These are phyloP conservation scores for Onychostruthus taczanowskii DNA, from an alignment of 2,113 vertebrate species.

Conservation along the genomic window DNA sequence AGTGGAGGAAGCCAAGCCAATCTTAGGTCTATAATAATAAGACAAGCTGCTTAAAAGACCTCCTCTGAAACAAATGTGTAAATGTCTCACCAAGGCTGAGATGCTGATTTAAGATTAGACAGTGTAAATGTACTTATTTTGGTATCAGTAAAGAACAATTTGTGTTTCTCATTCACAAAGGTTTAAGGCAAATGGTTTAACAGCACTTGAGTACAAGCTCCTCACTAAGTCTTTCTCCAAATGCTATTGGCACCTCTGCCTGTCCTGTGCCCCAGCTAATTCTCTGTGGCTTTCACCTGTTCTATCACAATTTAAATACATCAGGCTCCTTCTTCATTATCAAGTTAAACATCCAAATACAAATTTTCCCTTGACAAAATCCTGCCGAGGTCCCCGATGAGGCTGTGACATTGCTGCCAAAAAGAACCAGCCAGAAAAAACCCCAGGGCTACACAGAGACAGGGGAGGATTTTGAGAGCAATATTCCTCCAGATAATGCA, in stretches of 20 bases:
- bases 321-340: neutral
- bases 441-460: neutral
- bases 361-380: neutral
- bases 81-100: neutral
- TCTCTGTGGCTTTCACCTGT: neutral
- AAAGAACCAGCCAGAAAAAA: neutral
- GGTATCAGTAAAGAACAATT: neutral
- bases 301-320: neutral
- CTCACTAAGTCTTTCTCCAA: neutral
- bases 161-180: neutral
- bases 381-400: fast-evolving
- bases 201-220: neutral
- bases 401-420: neutral
- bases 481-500: neutral
- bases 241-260: neutral
- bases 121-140: slow-evolving; percentile 20
- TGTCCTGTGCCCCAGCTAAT: neutral
- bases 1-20: slow-evolving; percentile 1
- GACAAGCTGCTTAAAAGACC: slow-evolving; percentile 1
- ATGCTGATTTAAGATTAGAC: slow-evolving; percentile 1
- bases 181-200: neutral
- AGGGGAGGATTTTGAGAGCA: neutral
- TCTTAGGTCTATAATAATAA: slow-evolving; percentile 3
- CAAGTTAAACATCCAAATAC: neutral
- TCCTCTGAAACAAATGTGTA: slow-evolving; percentile 6